Percentiles rank a stretch among this genome's conserved stretches.
Evolutionary conservation across 2,113 vertebrate species (phyloP).

Genomic region (Psilopogon haemacephalus): DNA sequence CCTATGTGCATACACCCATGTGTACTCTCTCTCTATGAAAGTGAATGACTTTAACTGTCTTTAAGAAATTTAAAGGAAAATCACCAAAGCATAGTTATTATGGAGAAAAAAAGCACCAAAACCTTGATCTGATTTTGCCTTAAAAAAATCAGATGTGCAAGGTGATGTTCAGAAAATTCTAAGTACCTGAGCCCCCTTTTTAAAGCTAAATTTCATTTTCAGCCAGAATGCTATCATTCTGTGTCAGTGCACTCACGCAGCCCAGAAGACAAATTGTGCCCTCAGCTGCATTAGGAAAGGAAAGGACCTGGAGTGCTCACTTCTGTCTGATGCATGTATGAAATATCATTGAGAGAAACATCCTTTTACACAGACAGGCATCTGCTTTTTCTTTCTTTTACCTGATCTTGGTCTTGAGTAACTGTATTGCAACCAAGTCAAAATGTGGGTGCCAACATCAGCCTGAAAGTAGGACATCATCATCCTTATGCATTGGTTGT

Average conservation of each 20-base stretch:
- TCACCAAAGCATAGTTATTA: background rate
- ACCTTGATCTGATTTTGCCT: background rate
- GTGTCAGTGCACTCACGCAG: too few relatives aligned
- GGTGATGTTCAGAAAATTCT: background rate
- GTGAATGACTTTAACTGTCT: background rate
- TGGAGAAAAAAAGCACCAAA: background rate
- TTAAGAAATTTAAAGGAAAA: background rate
- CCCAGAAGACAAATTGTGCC: too few relatives aligned
- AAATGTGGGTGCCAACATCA: background rate
- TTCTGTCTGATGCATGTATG: background rate
- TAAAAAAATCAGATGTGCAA: background rate
- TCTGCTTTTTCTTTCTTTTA: background rate
- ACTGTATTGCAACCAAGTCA: background rate
- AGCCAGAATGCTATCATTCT: background rate
- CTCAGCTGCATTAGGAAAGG: background rate
- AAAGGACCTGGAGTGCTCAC: background rate
- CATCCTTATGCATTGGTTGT: background rate
- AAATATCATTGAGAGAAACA: background rate
- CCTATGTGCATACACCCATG: rapidly evolving
- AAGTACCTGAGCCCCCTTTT: background rate
- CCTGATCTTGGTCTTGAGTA: background rate
- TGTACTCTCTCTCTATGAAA: background rate
- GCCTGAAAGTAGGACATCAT: background rate
- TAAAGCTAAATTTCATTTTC: background rate
- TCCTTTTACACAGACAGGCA: background rate